Evolutionary conservation across 2,113 vertebrate genomes (phyloP).

Genomic region (Coptodon bakossiorum): DNA sequence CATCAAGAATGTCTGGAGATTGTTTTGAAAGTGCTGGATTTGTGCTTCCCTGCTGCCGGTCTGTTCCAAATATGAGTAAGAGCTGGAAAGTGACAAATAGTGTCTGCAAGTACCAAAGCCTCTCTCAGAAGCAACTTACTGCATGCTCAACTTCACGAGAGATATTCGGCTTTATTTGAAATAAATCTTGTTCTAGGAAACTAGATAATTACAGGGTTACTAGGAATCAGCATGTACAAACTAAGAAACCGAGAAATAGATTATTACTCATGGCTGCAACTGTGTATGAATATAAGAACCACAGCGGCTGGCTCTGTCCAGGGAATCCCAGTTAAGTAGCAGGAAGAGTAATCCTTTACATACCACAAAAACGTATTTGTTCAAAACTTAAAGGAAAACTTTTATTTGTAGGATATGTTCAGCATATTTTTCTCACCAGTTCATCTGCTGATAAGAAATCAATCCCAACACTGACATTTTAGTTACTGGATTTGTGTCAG

Average conservation of each 20-base stretch:
- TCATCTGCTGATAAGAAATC: neutral
- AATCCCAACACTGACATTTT: neutral
- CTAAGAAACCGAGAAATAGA: neutral
- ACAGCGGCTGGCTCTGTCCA: neutral
- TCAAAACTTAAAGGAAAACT: neutral
- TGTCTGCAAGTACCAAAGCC: neutral
- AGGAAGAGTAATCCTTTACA: neutral
- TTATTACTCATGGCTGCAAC: neutral
- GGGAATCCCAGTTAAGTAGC: neutral
- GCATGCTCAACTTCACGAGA: neutral
- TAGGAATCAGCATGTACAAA: neutral
- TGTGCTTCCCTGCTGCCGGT: neutral
- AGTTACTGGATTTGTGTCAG: conserved; percentile 4
- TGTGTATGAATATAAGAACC: neutral
- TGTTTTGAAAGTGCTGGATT: neutral
- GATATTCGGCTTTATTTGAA: neutral
- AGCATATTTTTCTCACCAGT: neutral
- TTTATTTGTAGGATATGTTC: neutral
- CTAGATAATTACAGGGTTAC: neutral
- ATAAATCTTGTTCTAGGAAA: neutral
- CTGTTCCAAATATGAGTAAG: neutral
- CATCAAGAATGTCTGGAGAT: conserved; percentile 2
- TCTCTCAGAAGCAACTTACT: neutral
- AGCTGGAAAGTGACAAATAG: neutral
- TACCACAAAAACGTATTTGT: neutral